Base-by-base conservation (phyloP, 2,113 vertebrate genomes). In the Cebidichthys violaceus region DNA sequence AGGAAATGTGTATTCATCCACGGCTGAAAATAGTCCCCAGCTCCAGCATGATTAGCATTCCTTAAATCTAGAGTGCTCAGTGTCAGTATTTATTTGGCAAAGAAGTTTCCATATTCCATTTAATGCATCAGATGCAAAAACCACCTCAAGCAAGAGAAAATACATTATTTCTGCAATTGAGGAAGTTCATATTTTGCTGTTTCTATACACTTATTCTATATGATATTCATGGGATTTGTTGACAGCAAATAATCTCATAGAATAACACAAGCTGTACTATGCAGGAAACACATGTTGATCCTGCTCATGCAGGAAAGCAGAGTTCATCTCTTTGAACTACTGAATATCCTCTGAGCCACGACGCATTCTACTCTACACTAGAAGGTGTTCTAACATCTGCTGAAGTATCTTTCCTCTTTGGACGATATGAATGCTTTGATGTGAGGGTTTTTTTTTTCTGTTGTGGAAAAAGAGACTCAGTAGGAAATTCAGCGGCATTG, bases 391-490 rank as follows among this genome's bases (percentile, higher is more conserved):
- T 29, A 92, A 89, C 90, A 90, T 82, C 87, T 91, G 87, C 43
- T 1, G 13, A 52, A 1, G 22, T 35, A 60, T 68, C 33, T 80
- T 87, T 82, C 79, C 85, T 60, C 66, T 52, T 47, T 77, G 72
- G 78, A 87, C 86, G 57, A 66, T 61, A 27, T 41, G 71, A 60
- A 64, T 70, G 65, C 85, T 82, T 89, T 88, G 70, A 82, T 83
- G 83, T 81, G 69, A 82, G 47, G 47, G 10, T 24, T 41, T 59
- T 78, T 84, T 77, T 81, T 84, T 80, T 83, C 10, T 84, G 77
- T 86, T 84, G 76, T 82, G 88, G 91, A 86, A 89, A 90, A 86
- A 81, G 54, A 35, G 62, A 77, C 74, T 86, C 80, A 79, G 54
- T 70, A 50, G 78, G 74, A 20, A 18, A 57, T 80, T 37, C 78